Evolutionary conservation across 2,797 vertebrate genomes (phyloP).

Genomic region (Lateolabrax maculatus): DNA sequence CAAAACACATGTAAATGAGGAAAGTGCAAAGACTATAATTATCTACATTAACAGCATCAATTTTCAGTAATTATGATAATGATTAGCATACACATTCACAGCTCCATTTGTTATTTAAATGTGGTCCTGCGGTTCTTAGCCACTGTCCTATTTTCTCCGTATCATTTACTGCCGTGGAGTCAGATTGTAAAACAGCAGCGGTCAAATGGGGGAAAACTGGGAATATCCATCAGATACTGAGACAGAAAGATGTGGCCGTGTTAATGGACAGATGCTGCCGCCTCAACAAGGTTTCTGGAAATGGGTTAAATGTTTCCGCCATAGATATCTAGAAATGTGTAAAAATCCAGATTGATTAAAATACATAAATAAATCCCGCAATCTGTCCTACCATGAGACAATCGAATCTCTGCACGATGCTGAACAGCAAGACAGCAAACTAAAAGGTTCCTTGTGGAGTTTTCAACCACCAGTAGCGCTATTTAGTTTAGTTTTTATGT

Average conservation of each 20-base stretch:
- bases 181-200: background rate
- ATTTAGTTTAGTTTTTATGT: too few species aligned
- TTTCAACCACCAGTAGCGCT: too few species aligned
- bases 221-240: background rate
- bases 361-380: background rate
- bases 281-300: background rate
- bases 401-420: background rate
- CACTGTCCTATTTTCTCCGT: background rate
- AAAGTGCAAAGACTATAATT: constrained; percentile 57
- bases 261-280: background rate
- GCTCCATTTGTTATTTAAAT: constrained; percentile 56
- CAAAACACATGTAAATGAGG: constrained; percentile 49
- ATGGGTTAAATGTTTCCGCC: background rate
- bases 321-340: background rate
- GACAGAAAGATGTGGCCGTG: background rate
- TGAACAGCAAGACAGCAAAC: too few species aligned
- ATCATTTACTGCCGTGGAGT: constrained; percentile 3
- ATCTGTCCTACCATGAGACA: background rate
- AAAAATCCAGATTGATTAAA: background rate
- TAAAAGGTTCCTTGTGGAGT: too few species aligned
- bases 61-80: constrained; percentile 56
- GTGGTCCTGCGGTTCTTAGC: background rate
- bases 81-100: constrained; percentile 41
- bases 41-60: constrained; percentile 54
- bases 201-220: too few species aligned